These are phyloP conservation scores for Desoria tigrina DNA, from an alignment of 2,888 invertebrate species.

Conservation along the genomic window DNA sequence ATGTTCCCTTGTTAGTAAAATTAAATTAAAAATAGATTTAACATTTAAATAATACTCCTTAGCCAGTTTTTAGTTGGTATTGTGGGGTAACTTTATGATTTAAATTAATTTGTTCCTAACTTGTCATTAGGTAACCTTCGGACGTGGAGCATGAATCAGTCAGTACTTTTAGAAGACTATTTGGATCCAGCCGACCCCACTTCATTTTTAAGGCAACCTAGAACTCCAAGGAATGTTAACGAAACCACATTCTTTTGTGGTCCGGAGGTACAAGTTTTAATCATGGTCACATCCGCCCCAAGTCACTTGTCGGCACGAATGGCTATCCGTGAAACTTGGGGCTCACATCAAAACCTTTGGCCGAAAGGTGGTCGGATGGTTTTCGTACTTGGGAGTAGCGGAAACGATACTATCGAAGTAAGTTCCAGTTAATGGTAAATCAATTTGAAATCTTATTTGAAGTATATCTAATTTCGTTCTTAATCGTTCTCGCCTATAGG, in stretches of 20 bases:
- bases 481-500: too few species aligned
- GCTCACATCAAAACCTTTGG: constrained; percentile 56
- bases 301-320: constrained; percentile 59
- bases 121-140: constrained; percentile 48
- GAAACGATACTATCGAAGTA: constrained; percentile 61
- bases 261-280: constrained; percentile 45
- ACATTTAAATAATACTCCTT: too few species aligned
- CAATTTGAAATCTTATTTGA: too few species aligned
- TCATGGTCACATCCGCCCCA: constrained; percentile 49
- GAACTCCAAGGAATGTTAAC: constrained; percentile 16
- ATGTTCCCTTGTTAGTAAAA: too few species aligned
- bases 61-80: too few species aligned
- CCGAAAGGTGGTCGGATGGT: constrained; percentile 59
- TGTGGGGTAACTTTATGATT: too few species aligned
- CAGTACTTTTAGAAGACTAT: constrained; percentile 48
- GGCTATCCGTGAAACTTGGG: constrained; percentile 75
- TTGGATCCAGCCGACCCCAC: constrained; percentile 42
- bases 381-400: constrained; percentile 66
- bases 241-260: constrained; percentile 40
- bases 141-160: constrained; percentile 51
- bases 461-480: too few species aligned
- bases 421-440: too few species aligned
- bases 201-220: constrained; percentile 47
- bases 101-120: too few species aligned
- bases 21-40: too few species aligned